Percentiles rank a stretch among this genome's conserved stretches.
phyloP scores from a whole-genome alignment of 2,113 vertebrate genomes.

The Gasterosteus nipponicus region DNA sequence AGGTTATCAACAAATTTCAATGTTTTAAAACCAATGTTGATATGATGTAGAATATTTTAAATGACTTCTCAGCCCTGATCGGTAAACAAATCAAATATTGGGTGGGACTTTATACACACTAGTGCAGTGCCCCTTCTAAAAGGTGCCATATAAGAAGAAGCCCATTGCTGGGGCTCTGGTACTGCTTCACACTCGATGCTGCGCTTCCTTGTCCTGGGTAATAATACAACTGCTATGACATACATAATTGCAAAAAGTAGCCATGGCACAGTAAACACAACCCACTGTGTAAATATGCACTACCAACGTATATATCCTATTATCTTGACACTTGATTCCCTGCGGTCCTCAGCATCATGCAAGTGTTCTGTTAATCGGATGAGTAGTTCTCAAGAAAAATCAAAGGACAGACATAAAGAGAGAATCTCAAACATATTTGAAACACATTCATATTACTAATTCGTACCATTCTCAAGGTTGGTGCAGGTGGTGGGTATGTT shows the following conservation, averaged over 20 bases:
- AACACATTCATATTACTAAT: background rate
- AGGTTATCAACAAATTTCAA: background rate
- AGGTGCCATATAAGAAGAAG: too few species aligned
- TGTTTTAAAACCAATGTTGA: background rate
- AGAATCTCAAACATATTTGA: conserved; percentile 1
- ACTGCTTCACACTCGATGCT: too few species aligned
- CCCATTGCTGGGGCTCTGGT: too few species aligned
- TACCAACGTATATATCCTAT: background rate
- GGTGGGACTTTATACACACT: too few species aligned
- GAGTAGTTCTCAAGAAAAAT: too few species aligned
- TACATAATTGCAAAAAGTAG: too few species aligned
- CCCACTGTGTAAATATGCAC: background rate
- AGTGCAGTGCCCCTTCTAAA: too few species aligned
- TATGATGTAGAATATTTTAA: too few species aligned
- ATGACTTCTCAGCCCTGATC: too few species aligned
- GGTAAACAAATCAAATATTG: too few species aligned
- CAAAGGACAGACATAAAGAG: background rate
- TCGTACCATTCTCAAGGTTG: conserved; percentile 80
- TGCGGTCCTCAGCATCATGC: background rate
- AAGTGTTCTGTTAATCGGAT: background rate
- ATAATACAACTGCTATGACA: too few species aligned
- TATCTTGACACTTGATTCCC: background rate
- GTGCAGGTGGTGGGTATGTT: conserved; percentile 66
- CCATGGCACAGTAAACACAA: background rate
- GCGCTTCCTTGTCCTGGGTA: too few species aligned